Evolutionary conservation across 2,888 invertebrate species (phyloP).

Genomic region (Andrena camellia): DNA sequence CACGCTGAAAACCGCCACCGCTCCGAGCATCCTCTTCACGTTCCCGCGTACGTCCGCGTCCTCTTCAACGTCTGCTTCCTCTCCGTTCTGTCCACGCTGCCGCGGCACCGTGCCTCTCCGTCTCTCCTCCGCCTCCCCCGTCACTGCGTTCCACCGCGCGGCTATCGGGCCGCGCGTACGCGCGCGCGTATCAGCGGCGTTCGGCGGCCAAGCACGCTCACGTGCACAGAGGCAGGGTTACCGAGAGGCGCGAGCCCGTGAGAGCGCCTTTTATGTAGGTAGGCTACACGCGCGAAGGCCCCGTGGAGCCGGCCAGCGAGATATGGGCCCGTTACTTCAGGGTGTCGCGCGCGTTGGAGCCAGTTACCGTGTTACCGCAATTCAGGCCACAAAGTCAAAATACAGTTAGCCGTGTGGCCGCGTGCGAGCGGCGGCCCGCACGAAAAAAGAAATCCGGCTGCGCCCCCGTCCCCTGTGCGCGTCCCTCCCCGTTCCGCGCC

Average conservation of each 20-base stretch:
- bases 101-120: slow-evolving; percentile 23
- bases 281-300: slow-evolving; percentile 72
- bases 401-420: slow-evolving; percentile 84
- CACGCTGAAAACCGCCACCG: slow-evolving; percentile 45
- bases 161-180: background rate
- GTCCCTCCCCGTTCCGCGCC: slow-evolving; percentile 27
- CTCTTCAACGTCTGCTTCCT: background rate
- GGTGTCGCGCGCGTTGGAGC: slow-evolving; percentile 84
- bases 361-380: slow-evolving; percentile 85
- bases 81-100: slow-evolving; percentile 19
- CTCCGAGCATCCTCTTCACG: slow-evolving; percentile 26
- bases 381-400: slow-evolving; percentile 86
- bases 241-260: slow-evolving; percentile 25
- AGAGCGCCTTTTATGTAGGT: slow-evolving; percentile 77
- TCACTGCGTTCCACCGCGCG: background rate
- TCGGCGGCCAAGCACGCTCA: slow-evolving; percentile 31
- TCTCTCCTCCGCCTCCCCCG: slow-evolving; percentile 17
- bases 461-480: slow-evolving; percentile 45
- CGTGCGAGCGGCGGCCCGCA: slow-evolving; percentile 54
- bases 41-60: slow-evolving; percentile 14
- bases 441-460: slow-evolving; percentile 76
- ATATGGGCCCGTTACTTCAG: slow-evolving; percentile 82
- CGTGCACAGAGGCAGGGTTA: slow-evolving; percentile 14
- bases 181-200: slow-evolving; percentile 9
- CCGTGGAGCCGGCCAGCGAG: slow-evolving; percentile 75